Evolutionary conservation across 2,888 invertebrate species (phyloP).

Genomic region (Oscheius sp.): DNA sequence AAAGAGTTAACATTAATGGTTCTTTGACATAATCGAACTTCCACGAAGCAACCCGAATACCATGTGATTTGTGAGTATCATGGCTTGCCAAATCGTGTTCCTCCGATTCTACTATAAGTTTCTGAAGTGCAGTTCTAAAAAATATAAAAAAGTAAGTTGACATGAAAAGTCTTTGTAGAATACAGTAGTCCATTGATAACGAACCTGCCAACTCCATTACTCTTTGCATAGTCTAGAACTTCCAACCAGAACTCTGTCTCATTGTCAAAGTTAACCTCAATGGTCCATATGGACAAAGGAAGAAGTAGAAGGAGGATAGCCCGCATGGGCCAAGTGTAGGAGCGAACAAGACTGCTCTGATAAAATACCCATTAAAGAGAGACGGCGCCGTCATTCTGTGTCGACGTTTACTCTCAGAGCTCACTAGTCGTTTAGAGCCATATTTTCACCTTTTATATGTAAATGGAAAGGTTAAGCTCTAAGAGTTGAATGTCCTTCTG

Average conservation of each 20-base stretch:
- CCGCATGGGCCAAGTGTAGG: conserved; percentile 20
- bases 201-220: conserved; percentile 26
- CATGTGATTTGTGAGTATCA: conserved; percentile 22
- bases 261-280: conserved; percentile 28
- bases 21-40: conserved; percentile 70
- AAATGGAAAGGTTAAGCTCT: too few species aligned
- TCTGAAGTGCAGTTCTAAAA: conserved; percentile 1
- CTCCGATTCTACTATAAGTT: neutral
- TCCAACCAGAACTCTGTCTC: conserved; percentile 33
- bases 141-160: too few species aligned
- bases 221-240: conserved; percentile 26
- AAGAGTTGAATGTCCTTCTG: too few species aligned
- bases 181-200: neutral
- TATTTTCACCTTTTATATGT: too few species aligned
- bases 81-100: neutral
- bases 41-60: conserved; percentile 51
- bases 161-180: too few species aligned
- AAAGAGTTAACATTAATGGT: conserved; percentile 73
- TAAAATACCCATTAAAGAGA: conserved; percentile 31
- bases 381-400: conserved; percentile 29
- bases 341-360: conserved; percentile 30
- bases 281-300: neutral
- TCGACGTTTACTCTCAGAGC: too few species aligned
- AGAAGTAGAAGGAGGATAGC: conserved; percentile 5
- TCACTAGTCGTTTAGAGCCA: too few species aligned